phyloP scores from a whole-genome alignment of 2,888 invertebrate species.

The Dryocosmus kuriphilus region DNA sequence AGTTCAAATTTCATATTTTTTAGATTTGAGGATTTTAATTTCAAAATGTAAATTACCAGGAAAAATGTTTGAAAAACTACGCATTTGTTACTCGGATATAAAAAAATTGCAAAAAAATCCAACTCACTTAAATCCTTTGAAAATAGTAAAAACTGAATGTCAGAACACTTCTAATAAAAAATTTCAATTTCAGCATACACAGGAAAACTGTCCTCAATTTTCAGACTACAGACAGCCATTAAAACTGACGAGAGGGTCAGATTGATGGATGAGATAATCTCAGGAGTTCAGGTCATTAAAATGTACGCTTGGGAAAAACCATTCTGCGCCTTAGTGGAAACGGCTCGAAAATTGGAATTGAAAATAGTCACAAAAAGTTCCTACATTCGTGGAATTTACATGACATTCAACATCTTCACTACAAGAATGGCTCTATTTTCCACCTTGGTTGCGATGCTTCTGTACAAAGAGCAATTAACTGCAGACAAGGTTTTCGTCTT shows the following conservation, averaged over 20 bases:
- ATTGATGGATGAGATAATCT: slow-evolving; percentile 88
- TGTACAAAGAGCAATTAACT: slow-evolving; percentile 83
- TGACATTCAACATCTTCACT: slow-evolving; percentile 89
- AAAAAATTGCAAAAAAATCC: too few species aligned
- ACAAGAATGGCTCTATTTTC: slow-evolving; percentile 89
- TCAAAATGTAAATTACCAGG: too few species aligned
- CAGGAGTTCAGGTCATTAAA: slow-evolving; percentile 87
- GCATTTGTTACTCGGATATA: too few species aligned
- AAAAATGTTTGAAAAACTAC: too few species aligned
- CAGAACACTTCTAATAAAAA: neutral
- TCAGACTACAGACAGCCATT: slow-evolving; percentile 80
- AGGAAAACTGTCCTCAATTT: slow-evolving; percentile 75
- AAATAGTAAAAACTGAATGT: neutral
- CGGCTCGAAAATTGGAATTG: slow-evolving; percentile 80
- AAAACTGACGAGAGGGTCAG: slow-evolving; percentile 87
- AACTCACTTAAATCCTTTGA: too few species aligned
- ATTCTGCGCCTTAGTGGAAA: slow-evolving; percentile 82
- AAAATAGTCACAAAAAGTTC: slow-evolving; percentile 82
- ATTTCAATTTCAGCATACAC: slow-evolving; percentile 69
- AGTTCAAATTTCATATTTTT: neutral
- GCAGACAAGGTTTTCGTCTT: slow-evolving; percentile 84
- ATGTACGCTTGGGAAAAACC: slow-evolving; percentile 90
- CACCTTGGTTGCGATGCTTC: slow-evolving; percentile 85
- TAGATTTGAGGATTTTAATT: too few species aligned
- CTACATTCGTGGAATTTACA: slow-evolving; percentile 83